Evolutionary conservation across 2,888 invertebrate genomes (phyloP).

Genomic region (Microplitis manilae): DNA sequence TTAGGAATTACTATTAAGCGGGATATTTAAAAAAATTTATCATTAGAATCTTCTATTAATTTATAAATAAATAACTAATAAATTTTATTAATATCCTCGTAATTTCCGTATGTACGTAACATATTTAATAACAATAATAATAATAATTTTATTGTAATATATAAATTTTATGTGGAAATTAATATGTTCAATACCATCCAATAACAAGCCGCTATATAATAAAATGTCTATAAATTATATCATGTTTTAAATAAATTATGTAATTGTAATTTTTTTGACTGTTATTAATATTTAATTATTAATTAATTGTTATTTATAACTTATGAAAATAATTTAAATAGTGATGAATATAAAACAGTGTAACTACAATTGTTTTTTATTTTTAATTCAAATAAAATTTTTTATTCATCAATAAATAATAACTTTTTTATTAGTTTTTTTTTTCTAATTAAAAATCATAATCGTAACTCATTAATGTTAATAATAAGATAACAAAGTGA

Average conservation of each 20-base stretch:
- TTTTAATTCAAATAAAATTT: background rate
- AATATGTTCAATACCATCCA: background rate
- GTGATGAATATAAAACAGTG: constrained; percentile 1
- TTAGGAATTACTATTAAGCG: background rate
- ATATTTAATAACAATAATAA: background rate
- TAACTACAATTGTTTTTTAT: background rate
- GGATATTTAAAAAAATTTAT: background rate
- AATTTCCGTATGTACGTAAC: background rate
- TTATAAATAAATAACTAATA: background rate
- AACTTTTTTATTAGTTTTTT: background rate
- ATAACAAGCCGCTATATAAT: background rate
- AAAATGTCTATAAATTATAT: background rate
- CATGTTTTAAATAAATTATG: background rate
- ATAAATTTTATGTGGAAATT: background rate
- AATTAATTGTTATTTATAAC: background rate
- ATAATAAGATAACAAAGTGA: background rate
- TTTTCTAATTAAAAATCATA: background rate
- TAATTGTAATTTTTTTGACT: background rate
- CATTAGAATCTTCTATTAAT: background rate
- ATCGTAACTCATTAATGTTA: background rate
- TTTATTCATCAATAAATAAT: background rate
- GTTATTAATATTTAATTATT: background rate
- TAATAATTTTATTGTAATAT: background rate
- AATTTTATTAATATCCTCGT: background rate
- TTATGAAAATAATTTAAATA: background rate